phyloP scores from a whole-genome alignment of 2,113 vertebrate species.

The Aegotheles bennettii region DNA sequence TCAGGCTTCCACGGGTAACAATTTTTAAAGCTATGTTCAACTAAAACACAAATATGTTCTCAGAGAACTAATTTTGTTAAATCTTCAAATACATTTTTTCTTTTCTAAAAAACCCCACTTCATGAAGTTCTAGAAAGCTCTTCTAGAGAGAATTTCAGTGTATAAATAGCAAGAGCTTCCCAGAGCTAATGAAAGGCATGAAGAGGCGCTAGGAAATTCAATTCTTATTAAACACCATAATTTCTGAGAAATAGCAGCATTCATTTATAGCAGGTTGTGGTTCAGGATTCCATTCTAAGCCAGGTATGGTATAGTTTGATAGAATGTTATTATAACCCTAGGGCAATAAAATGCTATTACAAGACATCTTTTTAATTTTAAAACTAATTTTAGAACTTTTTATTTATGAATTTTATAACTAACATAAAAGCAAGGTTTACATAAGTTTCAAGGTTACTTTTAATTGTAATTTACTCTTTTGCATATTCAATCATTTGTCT shows the following conservation, averaged over 20 bases:
- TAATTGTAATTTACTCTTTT: background rate
- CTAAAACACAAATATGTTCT: background rate
- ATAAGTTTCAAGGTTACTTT: background rate
- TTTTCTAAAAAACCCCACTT: background rate
- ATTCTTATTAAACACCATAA: background rate
- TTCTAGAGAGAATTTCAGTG: background rate
- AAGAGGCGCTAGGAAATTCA: background rate
- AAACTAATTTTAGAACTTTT: background rate
- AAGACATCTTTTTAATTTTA: background rate
- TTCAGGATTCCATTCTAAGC: background rate
- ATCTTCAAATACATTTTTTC: background rate
- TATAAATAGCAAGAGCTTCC: background rate
- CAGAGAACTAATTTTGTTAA: rapidly evolving
- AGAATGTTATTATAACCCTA: background rate
- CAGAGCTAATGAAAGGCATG: background rate
- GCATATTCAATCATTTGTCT: background rate
- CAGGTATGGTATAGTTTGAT: background rate
- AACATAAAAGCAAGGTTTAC: background rate
- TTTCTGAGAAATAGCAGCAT: background rate
- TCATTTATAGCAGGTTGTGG: background rate
- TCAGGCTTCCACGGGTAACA: background rate
- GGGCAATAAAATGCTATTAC: background rate
- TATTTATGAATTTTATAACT: background rate
- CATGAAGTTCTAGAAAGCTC: background rate
- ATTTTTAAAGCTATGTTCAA: background rate